Base-by-base conservation (phyloP, 2,797 vertebrate species). In the Eutrigla gurnardus region DNA sequence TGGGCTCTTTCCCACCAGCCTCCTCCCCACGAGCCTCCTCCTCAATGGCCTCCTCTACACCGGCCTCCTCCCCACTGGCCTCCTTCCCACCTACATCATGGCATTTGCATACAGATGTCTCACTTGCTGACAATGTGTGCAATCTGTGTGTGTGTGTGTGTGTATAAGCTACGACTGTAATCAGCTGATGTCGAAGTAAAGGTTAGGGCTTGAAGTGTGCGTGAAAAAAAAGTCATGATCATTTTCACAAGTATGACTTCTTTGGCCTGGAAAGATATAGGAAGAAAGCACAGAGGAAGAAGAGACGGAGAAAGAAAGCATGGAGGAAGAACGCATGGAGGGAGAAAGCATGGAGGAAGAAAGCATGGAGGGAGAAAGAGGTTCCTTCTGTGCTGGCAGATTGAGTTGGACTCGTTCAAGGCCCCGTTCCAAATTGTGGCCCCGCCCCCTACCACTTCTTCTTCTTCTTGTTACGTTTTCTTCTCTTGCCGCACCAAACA, bases 21-120 rank as follows among this genome's bases (percentile, higher is more conserved):
- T n/a, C n/a, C n/a, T n/a, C n/a, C n/a, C n/a, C n/a, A n/a, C n/a
- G n/a, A n/a, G n/a, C n/a, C n/a, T n/a, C n/a, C n/a, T n/a, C n/a
- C n/a, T n/a, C n/a, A n/a, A n/a, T n/a, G n/a, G n/a, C n/a, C n/a
- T n/a, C n/a, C n/a, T n/a, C n/a, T n/a, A n/a, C n/a, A n/a, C n/a
- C n/a, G n/a, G n/a, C n/a, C n/a, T n/a, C n/a, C n/a, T n/a, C n/a
- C n/a, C n/a, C n/a, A n/a, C n/a, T n/a, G n/a, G n/a, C n/a, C n/a
- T n/a, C n/a, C n/a, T n/a, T n/a, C n/a, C n/a, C n/a, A n/a, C n/a
- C n/a, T n/a, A n/a, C 93, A 92, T 90, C 86, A 88, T 88, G 85
- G 32, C 39, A 97, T 97, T 97, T 97, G 96, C 97, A 97, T 97
- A 97, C 96, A 98, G 96, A 97, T 97, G 96, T 93, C 86, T 90